Conservation (phyloP, 2,113 vertebrate species). For the Catharus minimus region DNA sequence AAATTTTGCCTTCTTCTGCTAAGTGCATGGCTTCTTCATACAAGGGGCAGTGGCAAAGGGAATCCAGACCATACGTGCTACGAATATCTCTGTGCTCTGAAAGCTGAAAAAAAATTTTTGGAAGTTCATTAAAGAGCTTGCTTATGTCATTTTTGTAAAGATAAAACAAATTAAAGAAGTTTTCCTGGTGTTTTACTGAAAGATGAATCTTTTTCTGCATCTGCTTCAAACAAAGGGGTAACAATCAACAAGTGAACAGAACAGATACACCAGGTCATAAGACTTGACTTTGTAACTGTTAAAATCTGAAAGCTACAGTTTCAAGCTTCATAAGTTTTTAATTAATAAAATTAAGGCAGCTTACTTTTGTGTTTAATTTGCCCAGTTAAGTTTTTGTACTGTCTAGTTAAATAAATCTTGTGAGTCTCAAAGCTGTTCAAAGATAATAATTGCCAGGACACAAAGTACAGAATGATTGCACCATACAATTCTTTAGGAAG, state of each 20-base stretch:
- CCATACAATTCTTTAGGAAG: background rate
- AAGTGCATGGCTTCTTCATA: constrained; percentile 93
- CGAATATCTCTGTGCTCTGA: constrained; percentile 83
- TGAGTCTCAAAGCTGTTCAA: background rate
- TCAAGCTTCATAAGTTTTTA: background rate
- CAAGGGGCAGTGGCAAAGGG: constrained; percentile 82
- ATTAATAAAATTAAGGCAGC: background rate
- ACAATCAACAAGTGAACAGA: background rate
- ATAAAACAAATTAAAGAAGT: background rate
- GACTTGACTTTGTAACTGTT: background rate
- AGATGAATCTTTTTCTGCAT: background rate
- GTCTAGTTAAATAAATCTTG: constrained; percentile 8
- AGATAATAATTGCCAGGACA: background rate
- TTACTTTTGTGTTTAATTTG: background rate
- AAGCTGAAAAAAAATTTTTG: constrained; percentile 66
- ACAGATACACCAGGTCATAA: background rate
- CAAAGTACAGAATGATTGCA: background rate
- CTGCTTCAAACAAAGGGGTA: background rate
- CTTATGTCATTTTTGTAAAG: background rate
- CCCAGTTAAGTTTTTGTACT: background rate
- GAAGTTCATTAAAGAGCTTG: background rate
- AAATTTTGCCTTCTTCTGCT: constrained; percentile 91
- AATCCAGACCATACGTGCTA: constrained; percentile 65
- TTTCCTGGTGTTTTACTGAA: background rate
- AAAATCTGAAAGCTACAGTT: background rate